phyloP scores from a whole-genome alignment of 2,797 vertebrate genomes.

The Nothura maculosa region DNA sequence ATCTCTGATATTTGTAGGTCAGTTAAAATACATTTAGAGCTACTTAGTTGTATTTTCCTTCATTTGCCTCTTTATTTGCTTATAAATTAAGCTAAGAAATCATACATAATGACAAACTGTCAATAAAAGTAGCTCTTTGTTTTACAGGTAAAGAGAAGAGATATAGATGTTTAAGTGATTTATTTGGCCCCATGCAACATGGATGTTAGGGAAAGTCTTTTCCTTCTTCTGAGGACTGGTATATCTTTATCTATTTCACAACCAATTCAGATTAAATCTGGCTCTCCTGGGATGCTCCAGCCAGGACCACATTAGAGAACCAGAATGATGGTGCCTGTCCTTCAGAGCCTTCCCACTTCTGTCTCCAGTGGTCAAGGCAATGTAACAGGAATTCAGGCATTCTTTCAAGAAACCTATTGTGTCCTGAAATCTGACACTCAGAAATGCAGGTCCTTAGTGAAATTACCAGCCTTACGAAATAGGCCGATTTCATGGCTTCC shows the following conservation, averaged over 20 bases:
- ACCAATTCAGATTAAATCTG: neutral
- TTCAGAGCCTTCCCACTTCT: neutral
- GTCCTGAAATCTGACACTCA: neutral
- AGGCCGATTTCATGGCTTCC: neutral
- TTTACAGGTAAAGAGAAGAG: neutral
- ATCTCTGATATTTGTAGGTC: neutral
- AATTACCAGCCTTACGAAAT: neutral
- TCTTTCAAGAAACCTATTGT: neutral
- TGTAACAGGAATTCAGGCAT: neutral
- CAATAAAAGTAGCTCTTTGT: neutral
- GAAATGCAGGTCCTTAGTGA: neutral
- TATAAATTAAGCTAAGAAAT: too few species aligned
- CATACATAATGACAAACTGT: too few species aligned
- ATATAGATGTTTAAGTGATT: neutral
- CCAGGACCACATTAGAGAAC: neutral
- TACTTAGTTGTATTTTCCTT: too few species aligned
- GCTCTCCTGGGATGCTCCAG: neutral
- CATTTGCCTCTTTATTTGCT: too few species aligned
- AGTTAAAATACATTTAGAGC: neutral
- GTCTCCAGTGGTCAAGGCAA: neutral
- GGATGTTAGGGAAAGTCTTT: neutral
- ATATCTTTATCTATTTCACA: neutral
- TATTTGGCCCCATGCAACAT: neutral
- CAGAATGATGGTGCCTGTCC: rapidly evolving
- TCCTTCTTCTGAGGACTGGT: neutral